These are phyloP conservation scores for Mesocentrotus franciscanus DNA, from an alignment of 53 echinoderm and acorn worm genomes.

Conservation along the genomic window DNA sequence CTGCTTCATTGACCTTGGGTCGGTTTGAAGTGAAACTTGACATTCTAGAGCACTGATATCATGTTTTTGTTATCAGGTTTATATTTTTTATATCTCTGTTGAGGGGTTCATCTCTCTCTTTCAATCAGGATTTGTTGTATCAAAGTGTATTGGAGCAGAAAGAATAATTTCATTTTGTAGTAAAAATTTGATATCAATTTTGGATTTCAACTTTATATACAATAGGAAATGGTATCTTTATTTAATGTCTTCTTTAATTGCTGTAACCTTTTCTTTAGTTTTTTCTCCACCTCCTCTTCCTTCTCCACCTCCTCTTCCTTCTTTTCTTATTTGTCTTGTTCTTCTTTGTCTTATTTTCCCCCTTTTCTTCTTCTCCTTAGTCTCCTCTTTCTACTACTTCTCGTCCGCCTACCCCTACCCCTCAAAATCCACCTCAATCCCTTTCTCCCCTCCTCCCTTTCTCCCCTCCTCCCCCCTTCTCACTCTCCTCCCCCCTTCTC, in stretches of 20 bases:
- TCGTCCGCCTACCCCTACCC: no score
- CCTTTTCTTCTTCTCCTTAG: neutral
- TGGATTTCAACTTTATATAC: neutral
- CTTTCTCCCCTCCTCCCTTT: no score
- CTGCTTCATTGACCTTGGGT: neutral
- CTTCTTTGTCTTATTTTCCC: no score
- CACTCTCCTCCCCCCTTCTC: no score
- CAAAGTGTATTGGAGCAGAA: neutral
- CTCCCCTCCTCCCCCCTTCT: no score
- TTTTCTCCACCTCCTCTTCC: neutral
- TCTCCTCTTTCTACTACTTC: no score
- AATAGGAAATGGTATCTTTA: neutral
- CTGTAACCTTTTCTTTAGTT: neutral
- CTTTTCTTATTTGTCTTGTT: no score
- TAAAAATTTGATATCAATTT: no score
- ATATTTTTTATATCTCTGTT: neutral
- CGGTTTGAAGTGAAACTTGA: neutral
- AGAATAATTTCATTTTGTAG: neutral
- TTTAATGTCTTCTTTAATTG: neutral
- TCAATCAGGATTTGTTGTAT: neutral
- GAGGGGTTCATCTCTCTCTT: neutral
- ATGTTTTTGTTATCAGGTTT: neutral
- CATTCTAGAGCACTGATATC: slow-evolving; percentile 41
- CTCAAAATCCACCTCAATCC: no score
- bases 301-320: no score